Evolutionary conservation across 2,888 invertebrate genomes (phyloP), one percentile per base, ranked within the genome.

Genomic region (Cephus spinipes): DNA sequence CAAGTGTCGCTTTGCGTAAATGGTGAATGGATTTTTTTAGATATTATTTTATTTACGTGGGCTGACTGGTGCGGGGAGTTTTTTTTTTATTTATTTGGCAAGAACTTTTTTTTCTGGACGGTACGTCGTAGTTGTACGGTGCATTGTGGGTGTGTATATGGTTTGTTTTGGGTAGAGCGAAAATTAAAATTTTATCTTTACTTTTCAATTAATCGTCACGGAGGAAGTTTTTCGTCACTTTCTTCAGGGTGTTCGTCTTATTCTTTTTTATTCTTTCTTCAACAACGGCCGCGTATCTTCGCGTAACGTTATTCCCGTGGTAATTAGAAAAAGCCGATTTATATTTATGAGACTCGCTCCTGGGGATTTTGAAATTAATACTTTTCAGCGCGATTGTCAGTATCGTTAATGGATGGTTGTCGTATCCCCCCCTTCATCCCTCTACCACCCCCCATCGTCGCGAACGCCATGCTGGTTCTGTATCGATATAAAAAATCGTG

Each of bases 311-410:
- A 79, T 81, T 80, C 80, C 78, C 81, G 80, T 80, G 78, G 81
- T 89, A 88, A 89, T 90, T 90, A 86, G 83, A 86, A 86, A 82
- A 88, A 86, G 87, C 84, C 89, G 84, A 89, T 90, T 90, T 90
- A 90, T 90, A 90, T 90, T 90, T 89, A 90, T 90, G 90, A 90
- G 89, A 73, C 78, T 75, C 75, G 73, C 75, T 73, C 75, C 73
- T 68, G 73, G 79, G 68, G 71, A 71, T 32, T 71, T 71, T 71
- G 74, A 77, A 77, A 80, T 75, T 80, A 79, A 77, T 78, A 76
- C 73, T 69, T 75, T 76, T 73, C 68, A 40, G 35, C 71, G 31
- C 71, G 71, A 71, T 71, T 71, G 71, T 71, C 71, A 71, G 31
- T 71, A 40, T 40, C 40, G 40, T 40, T 40, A 40, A 40, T 40